These are phyloP conservation scores for Psittacula derbiana DNA, from an alignment of 2,797 vertebrate species.

Conservation along the genomic window DNA sequence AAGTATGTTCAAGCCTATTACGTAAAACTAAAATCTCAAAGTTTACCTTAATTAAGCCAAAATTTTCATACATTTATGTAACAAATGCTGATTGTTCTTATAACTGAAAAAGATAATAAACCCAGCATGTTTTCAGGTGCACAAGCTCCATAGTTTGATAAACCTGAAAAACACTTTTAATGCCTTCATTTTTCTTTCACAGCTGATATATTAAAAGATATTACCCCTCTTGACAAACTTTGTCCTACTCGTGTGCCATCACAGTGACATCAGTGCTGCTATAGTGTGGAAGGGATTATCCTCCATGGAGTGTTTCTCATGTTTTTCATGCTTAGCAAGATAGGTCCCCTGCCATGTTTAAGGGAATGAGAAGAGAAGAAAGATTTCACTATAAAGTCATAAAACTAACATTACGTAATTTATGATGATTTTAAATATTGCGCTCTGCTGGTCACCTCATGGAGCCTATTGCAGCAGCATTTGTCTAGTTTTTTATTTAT, in stretches of 20 bases:
- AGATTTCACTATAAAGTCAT: not conserved
- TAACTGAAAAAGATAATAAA: not conserved
- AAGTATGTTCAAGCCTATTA: conserved; percentile 6
- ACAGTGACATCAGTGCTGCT: not conserved
- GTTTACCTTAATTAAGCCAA: not conserved
- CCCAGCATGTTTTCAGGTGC: not conserved
- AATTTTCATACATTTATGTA: not conserved
- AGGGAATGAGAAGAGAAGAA: not conserved
- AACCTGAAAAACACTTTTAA: not conserved
- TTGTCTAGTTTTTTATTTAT: not conserved
- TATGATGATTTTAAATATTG: not conserved
- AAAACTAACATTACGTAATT: not conserved
- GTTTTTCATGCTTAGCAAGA: not conserved
- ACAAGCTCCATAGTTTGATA: not conserved
- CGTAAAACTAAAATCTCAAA: not conserved
- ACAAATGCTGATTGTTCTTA: not conserved
- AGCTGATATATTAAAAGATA: not conserved
- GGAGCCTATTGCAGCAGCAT: not conserved
- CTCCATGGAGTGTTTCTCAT: not conserved
- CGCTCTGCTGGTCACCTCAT: not conserved
- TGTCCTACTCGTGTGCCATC: not conserved
- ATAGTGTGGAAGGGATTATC: not conserved
- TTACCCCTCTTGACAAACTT: not conserved
- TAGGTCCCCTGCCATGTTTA: not conserved
- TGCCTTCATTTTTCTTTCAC: not conserved